These are phyloP conservation scores for Sphaeramia orbicularis DNA, from an alignment of 2,797 vertebrate species.

Conservation along the genomic window DNA sequence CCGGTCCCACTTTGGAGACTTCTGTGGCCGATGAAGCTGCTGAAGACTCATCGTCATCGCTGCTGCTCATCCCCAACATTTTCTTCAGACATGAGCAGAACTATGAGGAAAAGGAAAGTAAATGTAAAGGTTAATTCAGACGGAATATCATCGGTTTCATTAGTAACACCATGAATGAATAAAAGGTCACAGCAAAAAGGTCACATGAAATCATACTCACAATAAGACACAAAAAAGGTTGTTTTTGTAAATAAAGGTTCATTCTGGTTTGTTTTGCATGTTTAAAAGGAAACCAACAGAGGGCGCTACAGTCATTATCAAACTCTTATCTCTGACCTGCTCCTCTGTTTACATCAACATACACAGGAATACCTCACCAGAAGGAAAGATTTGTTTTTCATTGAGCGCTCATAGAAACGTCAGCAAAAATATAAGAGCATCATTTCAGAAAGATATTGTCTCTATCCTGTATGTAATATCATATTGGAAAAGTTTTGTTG, in stretches of 20 bases:
- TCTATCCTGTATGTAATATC: no score
- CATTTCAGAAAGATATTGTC: no score
- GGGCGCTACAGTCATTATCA: background rate
- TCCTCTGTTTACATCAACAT: background rate
- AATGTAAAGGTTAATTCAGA: no score
- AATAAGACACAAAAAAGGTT: background rate
- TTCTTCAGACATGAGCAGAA: conserved; percentile 83
- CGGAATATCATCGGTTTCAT: no score
- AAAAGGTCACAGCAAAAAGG: background rate
- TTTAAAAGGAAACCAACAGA: conserved; percentile 23
- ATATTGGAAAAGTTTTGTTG: no score
- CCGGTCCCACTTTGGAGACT: conserved; percentile 83
- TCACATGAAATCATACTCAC: background rate
- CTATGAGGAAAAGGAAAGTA: conserved; percentile 60
- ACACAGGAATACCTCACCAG: no score
- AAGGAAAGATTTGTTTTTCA: no score
- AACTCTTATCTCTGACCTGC: background rate
- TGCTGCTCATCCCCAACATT: conserved; percentile 80
- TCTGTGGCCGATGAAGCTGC: conserved; percentile 80
- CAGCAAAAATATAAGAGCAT: no score
- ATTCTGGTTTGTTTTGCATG: background rate
- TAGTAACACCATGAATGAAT: background rate
- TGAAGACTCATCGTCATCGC: conserved; percentile 78
- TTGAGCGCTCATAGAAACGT: no score
- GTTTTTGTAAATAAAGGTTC: background rate